Percentiles rank a stretch among this genome's conserved stretches.
phyloP scores from a whole-genome alignment of 1,140 invertebrate species.

The Pseudoatta argentina region DNA sequence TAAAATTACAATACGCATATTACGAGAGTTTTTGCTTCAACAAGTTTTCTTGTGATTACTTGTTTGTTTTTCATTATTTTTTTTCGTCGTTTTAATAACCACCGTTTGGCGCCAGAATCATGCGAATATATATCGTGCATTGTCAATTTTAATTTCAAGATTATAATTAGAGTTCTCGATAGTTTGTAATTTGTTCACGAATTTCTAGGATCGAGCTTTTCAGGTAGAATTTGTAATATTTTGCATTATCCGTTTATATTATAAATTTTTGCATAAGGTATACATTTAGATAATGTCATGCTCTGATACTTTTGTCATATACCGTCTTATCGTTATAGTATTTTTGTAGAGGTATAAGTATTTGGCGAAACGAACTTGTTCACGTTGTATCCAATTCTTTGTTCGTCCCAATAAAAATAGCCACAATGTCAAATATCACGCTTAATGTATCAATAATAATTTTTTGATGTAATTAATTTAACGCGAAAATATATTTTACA shows the following conservation, averaged over 20 bases:
- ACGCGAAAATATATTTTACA: background rate
- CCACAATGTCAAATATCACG: background rate
- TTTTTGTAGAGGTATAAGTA: too few relatives aligned
- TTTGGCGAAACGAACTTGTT: too few relatives aligned
- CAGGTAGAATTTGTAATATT: background rate
- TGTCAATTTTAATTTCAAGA: background rate
- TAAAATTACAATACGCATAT: background rate
- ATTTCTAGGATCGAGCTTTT: background rate
- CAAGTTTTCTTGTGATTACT: background rate
- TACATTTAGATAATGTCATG: constrained; percentile 73
- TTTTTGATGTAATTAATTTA: background rate
- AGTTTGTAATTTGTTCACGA: background rate
- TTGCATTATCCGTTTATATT: background rate
- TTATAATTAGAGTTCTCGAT: background rate
- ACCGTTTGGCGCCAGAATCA: background rate
- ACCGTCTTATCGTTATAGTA: background rate
- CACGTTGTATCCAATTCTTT: background rate
- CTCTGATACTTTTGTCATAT: background rate
- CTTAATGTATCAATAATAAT: background rate
- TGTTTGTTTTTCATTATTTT: background rate
- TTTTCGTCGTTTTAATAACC: background rate
- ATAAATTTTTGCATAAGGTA: constrained; percentile 73
- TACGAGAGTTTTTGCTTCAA: background rate
- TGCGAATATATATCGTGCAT: too few relatives aligned
- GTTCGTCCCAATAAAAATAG: too few relatives aligned